Percentiles rank a stretch among this genome's conserved stretches.
Evolutionary conservation across 2,888 invertebrate species (phyloP).

Genomic region (Isoperla grammatica): DNA sequence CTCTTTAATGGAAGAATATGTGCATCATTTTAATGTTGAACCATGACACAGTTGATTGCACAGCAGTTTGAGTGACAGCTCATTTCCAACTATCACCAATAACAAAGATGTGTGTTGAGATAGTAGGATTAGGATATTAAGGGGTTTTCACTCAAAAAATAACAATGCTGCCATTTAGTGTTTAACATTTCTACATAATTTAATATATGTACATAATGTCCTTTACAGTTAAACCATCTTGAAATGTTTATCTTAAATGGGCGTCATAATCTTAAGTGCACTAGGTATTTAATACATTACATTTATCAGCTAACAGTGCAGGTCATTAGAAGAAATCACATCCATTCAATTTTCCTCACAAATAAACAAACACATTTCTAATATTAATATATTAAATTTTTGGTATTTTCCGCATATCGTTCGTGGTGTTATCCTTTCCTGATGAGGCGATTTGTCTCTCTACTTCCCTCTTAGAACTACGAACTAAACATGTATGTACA

Average conservation of each 20-base stretch:
- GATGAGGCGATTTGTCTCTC: not conserved
- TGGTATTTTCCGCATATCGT: conserved; percentile 7
- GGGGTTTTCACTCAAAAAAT: too few species aligned
- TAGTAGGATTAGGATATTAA: too few species aligned
- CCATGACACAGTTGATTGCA: too few species aligned
- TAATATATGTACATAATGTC: conserved; percentile 26
- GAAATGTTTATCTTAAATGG: conserved; percentile 7
- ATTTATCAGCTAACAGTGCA: conserved; percentile 6
- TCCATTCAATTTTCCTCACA: conserved; percentile 10
- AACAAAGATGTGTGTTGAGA: too few species aligned
- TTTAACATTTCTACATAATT: conserved; percentile 26
- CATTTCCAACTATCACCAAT: too few species aligned
- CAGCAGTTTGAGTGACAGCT: too few species aligned
- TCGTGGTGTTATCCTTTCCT: not conserved
- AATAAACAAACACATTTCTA: conserved; percentile 17
- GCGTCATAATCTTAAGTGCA: not conserved
- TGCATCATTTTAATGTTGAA: too few species aligned
- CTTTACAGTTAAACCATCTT: conserved; percentile 12
- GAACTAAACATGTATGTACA: not conserved
- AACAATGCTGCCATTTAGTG: too few species aligned
- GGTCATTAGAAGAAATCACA: conserved; percentile 10
- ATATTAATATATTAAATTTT: conserved; percentile 17
- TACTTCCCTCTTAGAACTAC: not conserved
- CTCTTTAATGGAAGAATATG: too few species aligned
- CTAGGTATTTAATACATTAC: not conserved